phyloP scores from a whole-genome alignment of 2,888 invertebrate genomes.

The Azorinus chamasolen region DNA sequence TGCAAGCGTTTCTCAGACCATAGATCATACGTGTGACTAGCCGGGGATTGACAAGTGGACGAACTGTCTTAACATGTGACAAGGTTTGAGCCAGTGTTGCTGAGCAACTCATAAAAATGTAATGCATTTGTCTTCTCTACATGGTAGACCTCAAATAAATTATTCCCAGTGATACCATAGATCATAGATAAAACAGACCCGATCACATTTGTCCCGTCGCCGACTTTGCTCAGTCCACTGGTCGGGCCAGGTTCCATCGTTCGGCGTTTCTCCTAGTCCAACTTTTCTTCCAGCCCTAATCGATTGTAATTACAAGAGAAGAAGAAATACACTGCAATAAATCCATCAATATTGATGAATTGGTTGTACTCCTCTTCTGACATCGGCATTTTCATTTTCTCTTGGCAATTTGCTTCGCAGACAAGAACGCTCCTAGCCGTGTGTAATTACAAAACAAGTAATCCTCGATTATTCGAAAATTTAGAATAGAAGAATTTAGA shows the following conservation, averaged over 20 bases:
- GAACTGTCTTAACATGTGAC: slow-evolving; percentile 56
- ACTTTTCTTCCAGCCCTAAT: background rate
- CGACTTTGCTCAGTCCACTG: too few species aligned
- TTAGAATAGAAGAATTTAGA: too few species aligned
- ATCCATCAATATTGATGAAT: slow-evolving; percentile 4
- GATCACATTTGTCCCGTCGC: too few species aligned
- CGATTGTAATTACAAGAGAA: background rate
- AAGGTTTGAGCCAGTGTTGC: slow-evolving; percentile 45
- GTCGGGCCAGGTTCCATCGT: too few species aligned
- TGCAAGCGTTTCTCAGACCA: slow-evolving; percentile 41
- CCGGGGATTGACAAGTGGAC: slow-evolving; percentile 54
- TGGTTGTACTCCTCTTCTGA: background rate
- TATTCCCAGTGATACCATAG: background rate
- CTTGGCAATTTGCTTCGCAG: slow-evolving; percentile 22
- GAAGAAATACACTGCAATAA: background rate
- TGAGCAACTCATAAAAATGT: slow-evolving; percentile 48
- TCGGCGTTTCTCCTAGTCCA: too few species aligned
- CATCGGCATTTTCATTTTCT: slow-evolving; percentile 8
- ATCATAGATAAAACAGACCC: slow-evolving; percentile 5
- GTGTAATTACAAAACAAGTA: slow-evolving; percentile 4
- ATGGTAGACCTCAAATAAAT: slow-evolving; percentile 26
- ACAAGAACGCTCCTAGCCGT: slow-evolving; percentile 25
- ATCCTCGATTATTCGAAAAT: too few species aligned
- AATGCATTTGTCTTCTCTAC: slow-evolving; percentile 29
- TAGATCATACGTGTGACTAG: slow-evolving; percentile 53